Evolutionary conservation across 2,888 invertebrate species (phyloP).

Genomic region (Cylloceria caligata): DNA sequence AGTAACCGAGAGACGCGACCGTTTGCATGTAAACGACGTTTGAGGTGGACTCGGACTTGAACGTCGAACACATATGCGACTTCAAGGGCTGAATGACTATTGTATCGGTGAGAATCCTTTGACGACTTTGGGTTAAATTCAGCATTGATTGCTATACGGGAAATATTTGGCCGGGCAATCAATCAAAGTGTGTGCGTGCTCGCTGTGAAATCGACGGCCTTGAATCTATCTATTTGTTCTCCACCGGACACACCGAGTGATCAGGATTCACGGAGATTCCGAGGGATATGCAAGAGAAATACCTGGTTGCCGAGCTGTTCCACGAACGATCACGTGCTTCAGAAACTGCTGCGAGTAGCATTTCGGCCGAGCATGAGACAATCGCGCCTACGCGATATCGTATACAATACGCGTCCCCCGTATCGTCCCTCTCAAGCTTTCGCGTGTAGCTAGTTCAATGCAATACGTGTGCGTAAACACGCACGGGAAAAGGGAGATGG

Average conservation of each 20-base stretch:
- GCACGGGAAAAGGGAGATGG: constrained; percentile 10
- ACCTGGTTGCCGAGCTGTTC: constrained; percentile 10
- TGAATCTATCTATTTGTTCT: constrained; percentile 2
- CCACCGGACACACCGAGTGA: constrained; percentile 7
- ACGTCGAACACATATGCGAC: constrained; percentile 5
- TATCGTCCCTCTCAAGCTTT: constrained; percentile 23
- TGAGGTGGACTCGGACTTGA: constrained; percentile 70
- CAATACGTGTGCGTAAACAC: constrained; percentile 60
- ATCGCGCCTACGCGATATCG: constrained; percentile 36
- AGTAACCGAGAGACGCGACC: constrained; percentile 60
- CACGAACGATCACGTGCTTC: constrained; percentile 40
- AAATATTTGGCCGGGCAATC: constrained; percentile 2
- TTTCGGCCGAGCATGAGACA: neutral
- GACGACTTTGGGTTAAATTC: neutral
- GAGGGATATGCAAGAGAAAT: constrained; percentile 17
- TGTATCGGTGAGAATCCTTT: neutral
- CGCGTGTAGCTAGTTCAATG: constrained; percentile 18
- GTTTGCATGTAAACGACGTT: constrained; percentile 80
- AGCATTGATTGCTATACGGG: neutral
- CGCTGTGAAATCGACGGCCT: neutral
- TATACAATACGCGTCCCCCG: constrained; percentile 20
- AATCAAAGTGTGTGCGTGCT: neutral
- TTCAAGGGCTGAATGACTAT: neutral
- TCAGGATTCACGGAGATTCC: constrained; percentile 41
- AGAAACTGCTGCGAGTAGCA: constrained; percentile 36